These are phyloP conservation scores for Chroicocephalus ridibundus DNA, from an alignment of 2,113 vertebrate species.

Conservation along the genomic window DNA sequence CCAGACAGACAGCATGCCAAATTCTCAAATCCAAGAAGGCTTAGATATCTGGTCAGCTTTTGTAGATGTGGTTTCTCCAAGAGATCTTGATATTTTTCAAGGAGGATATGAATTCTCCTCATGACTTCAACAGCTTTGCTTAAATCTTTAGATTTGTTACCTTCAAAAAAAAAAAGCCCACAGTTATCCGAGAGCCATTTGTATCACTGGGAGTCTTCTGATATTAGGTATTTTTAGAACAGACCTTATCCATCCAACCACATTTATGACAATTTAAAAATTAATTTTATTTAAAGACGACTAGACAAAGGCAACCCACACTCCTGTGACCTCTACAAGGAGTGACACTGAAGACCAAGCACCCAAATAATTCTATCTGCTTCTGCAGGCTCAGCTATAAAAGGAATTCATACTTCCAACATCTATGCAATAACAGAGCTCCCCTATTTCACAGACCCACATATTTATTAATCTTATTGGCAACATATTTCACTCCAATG, in stretches of 20 bases:
- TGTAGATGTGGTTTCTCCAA: conserved; percentile 53
- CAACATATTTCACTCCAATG: neutral
- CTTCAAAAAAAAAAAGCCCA: conserved; percentile 4
- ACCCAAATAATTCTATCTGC: neutral
- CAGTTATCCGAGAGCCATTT: neutral
- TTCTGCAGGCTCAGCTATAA: neutral
- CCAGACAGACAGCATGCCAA: conserved; percentile 49
- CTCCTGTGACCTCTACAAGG: neutral
- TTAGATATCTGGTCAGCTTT: conserved; percentile 55
- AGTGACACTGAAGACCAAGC: neutral
- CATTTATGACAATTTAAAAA: neutral
- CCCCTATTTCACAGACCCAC: neutral
- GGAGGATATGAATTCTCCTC: conserved; percentile 72
- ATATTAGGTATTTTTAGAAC: neutral
- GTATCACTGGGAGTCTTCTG: neutral
- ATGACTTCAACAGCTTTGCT: conserved; percentile 71
- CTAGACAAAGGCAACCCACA: neutral
- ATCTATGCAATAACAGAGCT: neutral
- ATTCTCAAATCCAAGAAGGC: conserved; percentile 69
- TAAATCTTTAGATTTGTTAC: conserved; percentile 43
- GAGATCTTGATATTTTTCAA: conserved; percentile 67
- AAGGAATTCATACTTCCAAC: neutral
- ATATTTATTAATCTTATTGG: neutral
- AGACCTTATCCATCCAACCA: neutral
- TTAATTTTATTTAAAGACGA: neutral